phyloP scores from a whole-genome alignment of 2,797 vertebrate genomes.

The Ispidina lecontei region DNA sequence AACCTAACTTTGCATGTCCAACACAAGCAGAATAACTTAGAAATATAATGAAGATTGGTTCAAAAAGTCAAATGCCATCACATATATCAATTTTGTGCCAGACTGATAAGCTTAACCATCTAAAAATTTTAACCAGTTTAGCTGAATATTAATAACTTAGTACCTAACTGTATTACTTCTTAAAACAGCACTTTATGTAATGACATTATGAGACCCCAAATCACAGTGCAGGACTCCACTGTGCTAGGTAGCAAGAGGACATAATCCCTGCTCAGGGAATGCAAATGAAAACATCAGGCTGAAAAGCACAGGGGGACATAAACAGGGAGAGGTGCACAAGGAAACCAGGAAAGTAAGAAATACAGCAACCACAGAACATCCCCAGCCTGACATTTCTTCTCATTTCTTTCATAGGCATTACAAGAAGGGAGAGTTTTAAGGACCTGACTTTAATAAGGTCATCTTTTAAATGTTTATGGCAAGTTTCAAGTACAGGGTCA shows the following conservation, averaged over 20 bases:
- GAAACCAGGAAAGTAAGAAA: not conserved
- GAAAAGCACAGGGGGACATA: not conserved
- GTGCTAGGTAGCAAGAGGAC: not conserved
- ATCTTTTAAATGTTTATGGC: not conserved
- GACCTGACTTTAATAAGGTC: slow-evolving; percentile 7
- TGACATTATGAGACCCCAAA: not conserved
- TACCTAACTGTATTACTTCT: not conserved
- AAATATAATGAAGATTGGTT: not conserved
- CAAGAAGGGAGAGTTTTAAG: slow-evolving; percentile 13
- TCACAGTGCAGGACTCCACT: not conserved
- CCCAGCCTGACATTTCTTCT: not conserved
- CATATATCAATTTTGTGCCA: not conserved
- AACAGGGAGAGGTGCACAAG: not conserved
- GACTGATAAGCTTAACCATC: not conserved
- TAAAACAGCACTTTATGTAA: not conserved
- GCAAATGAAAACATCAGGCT: not conserved
- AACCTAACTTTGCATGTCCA: not conserved
- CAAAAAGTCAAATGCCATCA: not conserved
- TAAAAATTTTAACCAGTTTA: not conserved
- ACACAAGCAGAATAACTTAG: not conserved
- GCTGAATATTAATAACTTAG: not conserved
- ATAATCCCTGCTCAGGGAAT: not conserved
- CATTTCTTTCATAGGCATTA: not conserved
- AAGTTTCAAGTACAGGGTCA: not conserved
- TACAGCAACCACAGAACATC: not conserved